Base-by-base conservation (phyloP, 2,888 invertebrate genomes). In the Heliconius ethilla region DNA sequence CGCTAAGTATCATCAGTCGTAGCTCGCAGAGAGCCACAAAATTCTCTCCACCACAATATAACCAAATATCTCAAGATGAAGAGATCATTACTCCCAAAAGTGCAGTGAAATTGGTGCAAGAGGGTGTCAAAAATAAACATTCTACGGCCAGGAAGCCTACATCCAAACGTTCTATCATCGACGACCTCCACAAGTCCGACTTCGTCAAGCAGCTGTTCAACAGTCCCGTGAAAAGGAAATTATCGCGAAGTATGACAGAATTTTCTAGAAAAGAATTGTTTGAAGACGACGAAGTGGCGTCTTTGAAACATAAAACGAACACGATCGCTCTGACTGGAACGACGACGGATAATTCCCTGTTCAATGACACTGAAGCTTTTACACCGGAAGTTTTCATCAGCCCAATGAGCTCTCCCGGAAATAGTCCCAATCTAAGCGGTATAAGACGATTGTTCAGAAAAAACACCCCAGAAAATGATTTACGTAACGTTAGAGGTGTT, bases 241-340 rank as follows among this genome's bases (percentile, higher is more conserved):
- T 94, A n/a, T 94, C 95, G 2, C 93, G 90, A 73, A 94, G 94
- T 73, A 94, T 95, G 91, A 91, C 89, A 0, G 93, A 94, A 79
- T 93, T 91, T 81, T 91, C 91, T 3, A 84, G 88, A 27, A 89
- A 85, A 63, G 88, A 88, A 9, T 80, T 88, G 3, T 85, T 86
- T 27, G 90, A 88, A 1, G 90, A 91, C 2, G 90, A 90, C 0
- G 82, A 83, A 1, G 82, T 73, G 0, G 78, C 69, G 2, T 80
- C 81, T 0, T 81, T 78, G 29, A 83, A 86, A 13, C 85, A 84
- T 1, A 84, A 87, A 0, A 85, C 90, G 0, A 84, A 87, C 66
- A 88, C 89, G 0, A 77, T 86, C 29, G 89, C 89, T 0, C 13
- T 83, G 22, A 79, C 84, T 0, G 87, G 82, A 0, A 78, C 83